A percentile compares a stretch with the other conserved stretches of the same genome.
Evolutionary conservation across 92 coral and sea anemone species (phyloP).

Genomic region (Parazoanthus darwini): DNA sequence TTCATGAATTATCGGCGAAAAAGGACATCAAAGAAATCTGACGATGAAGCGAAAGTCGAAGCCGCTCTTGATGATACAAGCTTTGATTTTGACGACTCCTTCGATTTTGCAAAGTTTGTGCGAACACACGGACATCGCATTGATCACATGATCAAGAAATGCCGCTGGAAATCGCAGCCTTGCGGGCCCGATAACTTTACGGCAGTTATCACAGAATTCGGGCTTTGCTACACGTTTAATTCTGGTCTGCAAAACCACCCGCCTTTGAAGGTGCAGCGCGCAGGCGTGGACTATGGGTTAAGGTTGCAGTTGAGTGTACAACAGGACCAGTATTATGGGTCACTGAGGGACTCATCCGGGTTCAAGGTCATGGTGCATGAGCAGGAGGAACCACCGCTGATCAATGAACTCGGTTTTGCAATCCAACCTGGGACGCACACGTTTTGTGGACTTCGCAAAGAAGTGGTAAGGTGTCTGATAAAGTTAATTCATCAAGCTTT

Average conservation of each 20-base stretch:
- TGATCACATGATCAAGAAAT: slow-evolving; percentile 98
- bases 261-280: slow-evolving; percentile 85
- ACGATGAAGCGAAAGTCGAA: slow-evolving; percentile 77
- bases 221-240: slow-evolving; percentile 93
- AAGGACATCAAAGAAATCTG: slow-evolving; percentile 60
- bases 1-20: slow-evolving; percentile 82
- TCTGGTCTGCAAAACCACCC: slow-evolving; percentile 89
- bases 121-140: slow-evolving; percentile 98
- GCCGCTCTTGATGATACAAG: slow-evolving; percentile 76
- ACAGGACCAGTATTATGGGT: slow-evolving; percentile 97
- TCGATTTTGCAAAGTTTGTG: slow-evolving; percentile 95
- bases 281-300: slow-evolving; percentile 95
- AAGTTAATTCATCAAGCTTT: not conserved
- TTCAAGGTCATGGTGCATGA: slow-evolving; percentile 99
- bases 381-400: slow-evolving; percentile 97
- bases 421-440: slow-evolving; percentile 99
- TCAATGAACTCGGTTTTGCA: slow-evolving; percentile 97
- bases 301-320: slow-evolving; percentile 93
- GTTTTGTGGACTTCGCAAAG: slow-evolving; percentile 93
- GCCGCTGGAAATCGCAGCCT: slow-evolving; percentile 96
- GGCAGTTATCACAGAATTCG: slow-evolving; percentile 97
- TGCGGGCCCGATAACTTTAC: slow-evolving; percentile 99
- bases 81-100: slow-evolving; percentile 83
- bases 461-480: slow-evolving; percentile 63
- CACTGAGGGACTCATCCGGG: slow-evolving; percentile 95